Base-by-base conservation (phyloP, 2,888 invertebrate genomes). In the Taphrorychus bicolor region DNA sequence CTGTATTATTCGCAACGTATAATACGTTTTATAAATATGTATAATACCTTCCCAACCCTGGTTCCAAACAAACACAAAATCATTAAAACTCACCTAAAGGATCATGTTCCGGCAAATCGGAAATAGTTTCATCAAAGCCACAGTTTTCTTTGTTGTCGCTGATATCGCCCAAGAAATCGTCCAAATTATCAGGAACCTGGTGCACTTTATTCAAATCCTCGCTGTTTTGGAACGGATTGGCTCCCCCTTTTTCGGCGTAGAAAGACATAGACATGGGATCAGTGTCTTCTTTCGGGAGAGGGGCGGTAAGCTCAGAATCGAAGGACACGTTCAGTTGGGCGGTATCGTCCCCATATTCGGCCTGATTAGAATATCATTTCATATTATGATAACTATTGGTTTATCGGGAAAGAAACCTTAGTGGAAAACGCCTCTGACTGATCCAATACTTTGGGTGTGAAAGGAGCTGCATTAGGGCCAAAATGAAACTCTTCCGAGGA, bases 221-320 rank as follows among this genome's bases (percentile, higher is more conserved):
- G 7, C 59, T 41, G 9, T 66, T 58, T 78, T 87, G 87, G 49
- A 87, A 85, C 51, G 83, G 83, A 74, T 84, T 81, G 59, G 64
- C 41, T 11, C 74, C 75, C 2, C 85, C 85, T 76, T 87, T 86
- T 75, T 87, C 87, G 75, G 87, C 87, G 75, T 87, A 87, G 78
- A 88, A 88, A 60, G 87, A 87, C 87, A 87, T 87, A 70, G 86
- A 87, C 88, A 88, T 88, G 14, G 87, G 87, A 81, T 88, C 87
- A 65, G 85, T 81, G 4, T 32, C 7, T 76, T 87, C 86, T 76
- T 87, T 87, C 24, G 9, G 16, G 48, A 72, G 72, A 17, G 76
- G 83, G 9, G 64, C 65, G 21, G 52, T 42, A 5, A 62, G 23
- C 21, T 67, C 59, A 4, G 66, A 63, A 42, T 70, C 63, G 54